phyloP scores from a whole-genome alignment of 1,140 invertebrate species.

The Globodera rostochiensis region DNA sequence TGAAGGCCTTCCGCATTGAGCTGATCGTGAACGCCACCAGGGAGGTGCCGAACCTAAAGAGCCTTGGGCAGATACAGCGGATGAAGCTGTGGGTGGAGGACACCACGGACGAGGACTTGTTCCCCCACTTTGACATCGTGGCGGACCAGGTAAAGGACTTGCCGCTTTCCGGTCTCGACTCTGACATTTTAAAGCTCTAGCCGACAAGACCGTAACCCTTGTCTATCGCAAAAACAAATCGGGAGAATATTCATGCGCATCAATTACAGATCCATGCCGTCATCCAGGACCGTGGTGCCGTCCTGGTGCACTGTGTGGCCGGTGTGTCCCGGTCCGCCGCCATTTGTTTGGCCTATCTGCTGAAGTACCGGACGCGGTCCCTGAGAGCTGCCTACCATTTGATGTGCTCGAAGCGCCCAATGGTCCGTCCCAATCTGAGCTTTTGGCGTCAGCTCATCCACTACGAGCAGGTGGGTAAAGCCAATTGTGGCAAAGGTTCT shows the following conservation, averaged over 20 bases:
- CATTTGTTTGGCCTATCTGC: slow-evolving; percentile 82
- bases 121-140: slow-evolving; percentile 76
- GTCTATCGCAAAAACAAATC: neutral
- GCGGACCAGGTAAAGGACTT: slow-evolving; percentile 72
- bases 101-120: slow-evolving; percentile 73
- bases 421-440: slow-evolving; percentile 83
- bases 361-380: slow-evolving; percentile 78
- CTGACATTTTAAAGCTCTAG: no score
- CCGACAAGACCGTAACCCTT: no score
- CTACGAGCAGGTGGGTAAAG: slow-evolving; percentile 72
- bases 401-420: slow-evolving; percentile 70
- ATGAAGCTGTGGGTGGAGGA: slow-evolving; percentile 75
- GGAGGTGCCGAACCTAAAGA: slow-evolving; percentile 76
- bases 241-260: slow-evolving; percentile 10
- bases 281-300: slow-evolving; percentile 71
- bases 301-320: slow-evolving; percentile 83
- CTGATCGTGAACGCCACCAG: slow-evolving; percentile 80
- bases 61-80: slow-evolving; percentile 69
- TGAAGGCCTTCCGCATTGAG: slow-evolving; percentile 68
- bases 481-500: neutral
- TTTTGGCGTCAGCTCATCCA: slow-evolving; percentile 82
- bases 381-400: slow-evolving; percentile 71
- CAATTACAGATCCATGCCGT: slow-evolving; percentile 53
- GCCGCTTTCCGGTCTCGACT: neutral
- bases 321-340: slow-evolving; percentile 82